A percentile compares a stretch with the other conserved stretches of the same genome.
Evolutionary conservation across 2,888 invertebrate genomes (phyloP).

Genomic region (Drosophila mimetica): DNA sequence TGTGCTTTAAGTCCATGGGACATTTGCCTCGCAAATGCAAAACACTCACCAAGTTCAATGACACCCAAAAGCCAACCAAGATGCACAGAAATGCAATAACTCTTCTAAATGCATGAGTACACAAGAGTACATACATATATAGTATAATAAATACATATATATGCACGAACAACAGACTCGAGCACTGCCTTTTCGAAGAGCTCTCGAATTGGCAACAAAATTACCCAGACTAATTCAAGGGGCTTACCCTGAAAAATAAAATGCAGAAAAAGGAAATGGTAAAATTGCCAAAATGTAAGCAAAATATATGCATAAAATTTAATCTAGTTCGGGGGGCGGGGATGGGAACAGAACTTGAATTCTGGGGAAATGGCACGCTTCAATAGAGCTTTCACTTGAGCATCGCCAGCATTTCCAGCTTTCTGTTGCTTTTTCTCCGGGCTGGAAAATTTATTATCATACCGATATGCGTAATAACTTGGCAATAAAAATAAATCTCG

Average conservation of each 20-base stretch:
- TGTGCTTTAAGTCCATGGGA: conserved; percentile 39
- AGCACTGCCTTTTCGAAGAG: conserved; percentile 43
- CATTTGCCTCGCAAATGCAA: conserved; percentile 8
- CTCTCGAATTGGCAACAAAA: conserved; percentile 68
- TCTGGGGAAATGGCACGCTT: conserved; percentile 25
- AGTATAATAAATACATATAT: background rate
- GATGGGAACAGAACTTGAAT: conserved; percentile 1
- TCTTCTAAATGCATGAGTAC: conserved; percentile 50
- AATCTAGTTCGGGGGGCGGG: conserved; percentile 58
- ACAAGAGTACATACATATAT: background rate
- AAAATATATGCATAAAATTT: conserved; percentile 64
- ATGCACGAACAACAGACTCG: conserved; percentile 10
- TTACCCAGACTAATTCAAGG: conserved; percentile 49
- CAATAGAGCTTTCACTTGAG: conserved; percentile 61
- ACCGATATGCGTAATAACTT: conserved; percentile 80
- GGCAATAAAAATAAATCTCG: conserved; percentile 80
- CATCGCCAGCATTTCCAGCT: conserved; percentile 52
- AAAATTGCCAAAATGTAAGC: conserved; percentile 53
- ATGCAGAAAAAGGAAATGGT: conserved; percentile 43
- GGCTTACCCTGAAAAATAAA: conserved; percentile 34
- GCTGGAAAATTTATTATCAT: conserved; percentile 73
- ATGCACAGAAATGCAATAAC: conserved; percentile 54
- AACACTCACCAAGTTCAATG: conserved; percentile 53
- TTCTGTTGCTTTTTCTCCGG: conserved; percentile 26
- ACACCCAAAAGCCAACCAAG: conserved; percentile 45